A percentile compares a stretch with the other conserved stretches of the same genome.
Conservation (phyloP, 2,113 vertebrate species). For the Cinclus cinclus region DNA sequence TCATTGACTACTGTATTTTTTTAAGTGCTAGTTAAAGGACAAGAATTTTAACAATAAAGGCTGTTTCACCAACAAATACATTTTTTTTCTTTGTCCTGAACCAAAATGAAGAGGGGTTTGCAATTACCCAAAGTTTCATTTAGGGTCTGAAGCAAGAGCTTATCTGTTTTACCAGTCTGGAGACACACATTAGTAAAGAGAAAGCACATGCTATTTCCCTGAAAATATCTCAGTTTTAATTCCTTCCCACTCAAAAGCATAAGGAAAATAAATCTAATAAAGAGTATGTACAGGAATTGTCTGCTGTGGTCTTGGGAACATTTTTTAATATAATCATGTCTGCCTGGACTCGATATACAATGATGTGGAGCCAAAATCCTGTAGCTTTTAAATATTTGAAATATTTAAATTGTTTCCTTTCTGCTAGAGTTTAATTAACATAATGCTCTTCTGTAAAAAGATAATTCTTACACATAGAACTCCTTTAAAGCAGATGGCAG, state of each 20-base stretch:
- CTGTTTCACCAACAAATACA: not conserved
- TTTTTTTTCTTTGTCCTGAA: not conserved
- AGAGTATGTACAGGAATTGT: not conserved
- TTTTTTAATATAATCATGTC: not conserved
- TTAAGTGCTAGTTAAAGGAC: not conserved
- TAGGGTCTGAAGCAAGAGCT: not conserved
- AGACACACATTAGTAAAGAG: not conserved
- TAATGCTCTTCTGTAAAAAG: not conserved
- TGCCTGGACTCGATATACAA: not conserved
- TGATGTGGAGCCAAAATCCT: not conserved
- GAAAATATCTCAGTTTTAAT: not conserved
- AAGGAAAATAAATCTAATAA: slow-evolving; percentile 16
- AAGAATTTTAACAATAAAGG: not conserved
- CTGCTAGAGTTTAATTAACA: not conserved
- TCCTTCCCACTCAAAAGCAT: not conserved
- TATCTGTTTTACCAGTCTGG: not conserved
- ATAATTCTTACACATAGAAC: not conserved
- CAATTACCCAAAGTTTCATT: not conserved
- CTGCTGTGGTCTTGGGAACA: not conserved
- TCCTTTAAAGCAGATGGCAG: not conserved
- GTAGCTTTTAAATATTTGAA: not conserved
- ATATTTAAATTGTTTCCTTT: slow-evolving; percentile 1
- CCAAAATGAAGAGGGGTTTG: not conserved
- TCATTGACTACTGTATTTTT: not conserved
- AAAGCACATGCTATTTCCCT: not conserved